Percentiles rank a stretch among this genome's conserved stretches.
phyloP scores from a whole-genome alignment of 1,140 invertebrate genomes.

The Tribolium castaneum region DNA sequence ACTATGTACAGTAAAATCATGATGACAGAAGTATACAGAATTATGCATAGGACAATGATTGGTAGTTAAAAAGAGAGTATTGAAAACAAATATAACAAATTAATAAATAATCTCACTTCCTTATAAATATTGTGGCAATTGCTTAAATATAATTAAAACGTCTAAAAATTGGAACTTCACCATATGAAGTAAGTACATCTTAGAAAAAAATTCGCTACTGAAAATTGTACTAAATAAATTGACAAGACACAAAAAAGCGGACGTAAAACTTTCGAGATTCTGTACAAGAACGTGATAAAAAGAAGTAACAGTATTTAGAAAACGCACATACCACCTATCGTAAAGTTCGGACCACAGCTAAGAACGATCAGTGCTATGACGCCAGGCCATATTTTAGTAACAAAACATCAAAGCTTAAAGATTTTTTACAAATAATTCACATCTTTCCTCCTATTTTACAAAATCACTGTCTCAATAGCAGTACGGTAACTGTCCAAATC shows the following conservation, averaged over 20 bases:
- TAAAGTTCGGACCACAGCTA: not conserved
- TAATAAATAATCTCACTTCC: constrained; percentile 39
- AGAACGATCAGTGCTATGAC: constrained; percentile 8
- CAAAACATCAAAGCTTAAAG: constrained; percentile 3
- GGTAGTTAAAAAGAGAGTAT: constrained; percentile 53
- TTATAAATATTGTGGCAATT: constrained; percentile 35
- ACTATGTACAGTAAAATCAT: constrained; percentile 59
- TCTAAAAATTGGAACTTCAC: constrained; percentile 34
- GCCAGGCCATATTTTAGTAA: constrained; percentile 7
- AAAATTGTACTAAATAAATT: not conserved
- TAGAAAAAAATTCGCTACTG: not conserved
- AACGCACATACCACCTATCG: constrained; percentile 18
- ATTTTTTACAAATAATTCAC: constrained; percentile 22
- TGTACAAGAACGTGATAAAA: not conserved
- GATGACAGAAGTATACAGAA: constrained; percentile 56
- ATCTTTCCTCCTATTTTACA: constrained; percentile 22
- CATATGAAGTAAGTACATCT: constrained; percentile 28
- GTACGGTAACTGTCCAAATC: constrained; percentile 49
- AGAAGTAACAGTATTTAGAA: not conserved
- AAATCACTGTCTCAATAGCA: constrained; percentile 38
- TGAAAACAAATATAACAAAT: constrained; percentile 44
- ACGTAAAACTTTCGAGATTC: constrained; percentile 7
- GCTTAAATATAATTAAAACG: constrained; percentile 32
- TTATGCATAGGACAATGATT: constrained; percentile 54
- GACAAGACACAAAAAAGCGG: not conserved